phyloP scores from a whole-genome alignment of 2,113 vertebrate genomes.

The Ptyas mucosa region DNA sequence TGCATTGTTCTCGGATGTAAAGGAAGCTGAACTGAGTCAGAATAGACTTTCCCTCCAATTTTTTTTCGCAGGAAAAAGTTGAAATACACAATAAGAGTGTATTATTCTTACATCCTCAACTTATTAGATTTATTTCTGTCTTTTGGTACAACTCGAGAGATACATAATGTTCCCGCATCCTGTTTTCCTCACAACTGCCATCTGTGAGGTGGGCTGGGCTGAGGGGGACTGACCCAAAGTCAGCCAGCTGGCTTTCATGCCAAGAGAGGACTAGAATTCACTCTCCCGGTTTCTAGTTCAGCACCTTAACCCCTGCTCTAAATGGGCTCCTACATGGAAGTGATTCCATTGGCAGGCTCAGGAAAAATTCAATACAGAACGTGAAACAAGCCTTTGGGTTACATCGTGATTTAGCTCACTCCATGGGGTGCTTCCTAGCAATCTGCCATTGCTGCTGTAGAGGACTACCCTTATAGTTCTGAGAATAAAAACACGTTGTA shows the following conservation, averaged over 20 bases:
- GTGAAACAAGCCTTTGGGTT: neutral
- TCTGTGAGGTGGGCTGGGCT: neutral
- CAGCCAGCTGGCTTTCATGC: neutral
- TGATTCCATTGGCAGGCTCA: neutral
- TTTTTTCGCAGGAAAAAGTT: neutral
- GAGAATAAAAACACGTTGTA: neutral
- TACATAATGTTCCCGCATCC: neutral
- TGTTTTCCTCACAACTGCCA: neutral
- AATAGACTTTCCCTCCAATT: neutral
- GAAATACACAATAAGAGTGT: neutral
- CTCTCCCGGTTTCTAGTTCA: neutral
- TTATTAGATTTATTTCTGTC: neutral
- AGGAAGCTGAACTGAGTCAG: neutral
- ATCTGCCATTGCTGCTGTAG: neutral
- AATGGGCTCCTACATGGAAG: neutral
- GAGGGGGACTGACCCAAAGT: neutral
- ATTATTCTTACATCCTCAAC: neutral
- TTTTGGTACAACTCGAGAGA: neutral
- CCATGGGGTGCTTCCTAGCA: neutral
- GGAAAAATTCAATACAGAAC: neutral
- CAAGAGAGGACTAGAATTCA: neutral
- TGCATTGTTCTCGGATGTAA: neutral
- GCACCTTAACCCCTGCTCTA: neutral
- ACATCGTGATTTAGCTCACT: neutral
- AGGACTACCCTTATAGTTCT: neutral